Evolutionary conservation across 2,113 vertebrate species (phyloP).

Genomic region (Ariopsis seemanni): DNA sequence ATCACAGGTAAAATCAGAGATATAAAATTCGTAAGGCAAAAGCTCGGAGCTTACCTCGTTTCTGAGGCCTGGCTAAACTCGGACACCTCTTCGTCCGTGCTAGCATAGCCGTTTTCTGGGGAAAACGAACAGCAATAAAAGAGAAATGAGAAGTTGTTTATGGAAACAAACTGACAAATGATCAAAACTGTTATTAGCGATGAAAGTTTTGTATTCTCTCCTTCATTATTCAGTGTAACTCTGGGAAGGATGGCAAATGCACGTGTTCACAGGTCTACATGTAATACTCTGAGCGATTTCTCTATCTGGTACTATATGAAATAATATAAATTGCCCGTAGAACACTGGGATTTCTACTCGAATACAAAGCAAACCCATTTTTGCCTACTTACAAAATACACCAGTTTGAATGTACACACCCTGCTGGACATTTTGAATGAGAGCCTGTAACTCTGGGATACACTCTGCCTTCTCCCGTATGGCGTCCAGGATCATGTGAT

Average conservation of each 20-base stretch:
- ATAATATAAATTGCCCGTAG: neutral
- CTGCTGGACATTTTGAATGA: constrained; percentile 91
- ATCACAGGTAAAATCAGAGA: neutral
- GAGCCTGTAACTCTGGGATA: constrained; percentile 88
- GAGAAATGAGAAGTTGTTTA: neutral
- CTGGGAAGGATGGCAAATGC: neutral
- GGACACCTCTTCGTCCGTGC: constrained; percentile 91
- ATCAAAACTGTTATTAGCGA: too few species aligned
- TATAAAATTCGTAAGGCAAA: neutral
- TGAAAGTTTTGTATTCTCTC: neutral
- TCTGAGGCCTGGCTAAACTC: constrained; percentile 92
- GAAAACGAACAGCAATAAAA: neutral
- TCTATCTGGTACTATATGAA: neutral
- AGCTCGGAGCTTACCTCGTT: constrained; percentile 78
- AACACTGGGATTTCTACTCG: neutral
- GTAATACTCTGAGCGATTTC: neutral
- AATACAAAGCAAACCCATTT: neutral
- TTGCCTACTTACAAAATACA: neutral
- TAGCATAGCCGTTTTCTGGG: constrained; percentile 77
- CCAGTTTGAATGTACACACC: constrained; percentile 59
- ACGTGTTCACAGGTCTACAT: neutral
- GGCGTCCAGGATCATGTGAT: constrained; percentile 88
- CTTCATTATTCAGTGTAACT: neutral
- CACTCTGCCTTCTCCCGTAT: constrained; percentile 90
- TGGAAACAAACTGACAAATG: too few species aligned